phyloP scores from a whole-genome alignment of 2,797 vertebrate genomes.

The Lerista edwardsae region DNA sequence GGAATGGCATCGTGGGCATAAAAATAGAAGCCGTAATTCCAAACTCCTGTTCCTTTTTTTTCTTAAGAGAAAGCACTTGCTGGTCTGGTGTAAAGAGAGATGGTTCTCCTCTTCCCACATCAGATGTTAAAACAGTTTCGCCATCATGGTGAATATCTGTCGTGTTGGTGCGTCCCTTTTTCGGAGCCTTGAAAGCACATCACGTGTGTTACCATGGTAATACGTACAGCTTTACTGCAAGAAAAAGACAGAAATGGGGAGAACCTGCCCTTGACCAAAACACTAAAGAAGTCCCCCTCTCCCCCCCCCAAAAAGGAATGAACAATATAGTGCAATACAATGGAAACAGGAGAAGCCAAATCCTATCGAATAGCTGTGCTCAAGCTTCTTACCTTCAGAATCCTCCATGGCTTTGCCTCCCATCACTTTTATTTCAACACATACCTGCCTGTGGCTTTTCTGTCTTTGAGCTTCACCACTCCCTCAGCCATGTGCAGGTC shows the following conservation, averaged over 20 bases:
- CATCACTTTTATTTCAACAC: too few species aligned
- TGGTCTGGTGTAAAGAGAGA: neutral
- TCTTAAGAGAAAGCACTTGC: neutral
- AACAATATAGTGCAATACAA: too few species aligned
- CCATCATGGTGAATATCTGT: neutral
- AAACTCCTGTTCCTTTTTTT: slow-evolving; percentile 1
- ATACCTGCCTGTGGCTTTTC: too few species aligned
- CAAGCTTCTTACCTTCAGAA: too few species aligned
- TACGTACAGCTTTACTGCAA: neutral
- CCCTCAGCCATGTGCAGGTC: too few species aligned
- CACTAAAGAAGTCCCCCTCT: too few species aligned
- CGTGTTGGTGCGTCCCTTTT: neutral
- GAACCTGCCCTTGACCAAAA: too few species aligned
- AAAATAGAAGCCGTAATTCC: slow-evolving; percentile 45
- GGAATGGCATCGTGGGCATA: slow-evolving; percentile 21
- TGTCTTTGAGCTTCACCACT: too few species aligned
- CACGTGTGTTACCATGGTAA: neutral
- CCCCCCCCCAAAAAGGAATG: too few species aligned
- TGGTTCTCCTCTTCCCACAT: slow-evolving; percentile 8
- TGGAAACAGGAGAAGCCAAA: too few species aligned
- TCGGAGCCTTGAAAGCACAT: neutral
- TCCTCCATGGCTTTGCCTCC: too few species aligned
- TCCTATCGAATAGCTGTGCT: too few species aligned
- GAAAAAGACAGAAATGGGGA: neutral
- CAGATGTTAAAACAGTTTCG: neutral